Conservation (phyloP, 2,113 vertebrate genomes). For the Anguilla japonica region DNA sequence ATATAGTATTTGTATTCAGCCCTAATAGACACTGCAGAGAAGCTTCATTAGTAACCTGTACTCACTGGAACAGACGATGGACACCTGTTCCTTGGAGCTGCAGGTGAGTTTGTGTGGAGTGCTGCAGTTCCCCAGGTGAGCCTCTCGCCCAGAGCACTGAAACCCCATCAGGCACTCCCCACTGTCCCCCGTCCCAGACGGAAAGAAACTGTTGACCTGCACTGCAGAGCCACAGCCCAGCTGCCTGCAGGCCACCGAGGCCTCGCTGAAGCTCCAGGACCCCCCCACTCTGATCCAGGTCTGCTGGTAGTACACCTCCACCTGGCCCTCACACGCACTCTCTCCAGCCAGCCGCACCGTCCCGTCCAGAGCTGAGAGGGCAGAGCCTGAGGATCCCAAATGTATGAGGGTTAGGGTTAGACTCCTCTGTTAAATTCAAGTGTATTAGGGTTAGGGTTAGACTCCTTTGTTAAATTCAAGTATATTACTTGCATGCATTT, state of each 20-base stretch:
- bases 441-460: too few species aligned
- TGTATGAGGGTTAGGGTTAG: too few species aligned
- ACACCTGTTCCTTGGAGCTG: background rate
- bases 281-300: constrained; percentile 20
- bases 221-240: constrained; percentile 14
- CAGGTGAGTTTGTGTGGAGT: background rate
- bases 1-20: too few species aligned
- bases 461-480: too few species aligned
- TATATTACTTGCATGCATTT: background rate
- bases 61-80: constrained; percentile 3
- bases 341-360: constrained; percentile 33
- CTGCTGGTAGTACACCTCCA: constrained; percentile 31
- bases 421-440: too few species aligned
- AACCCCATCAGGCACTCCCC: background rate
- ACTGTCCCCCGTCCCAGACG: constrained; percentile 8
- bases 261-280: constrained; percentile 12
- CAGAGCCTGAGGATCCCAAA: background rate
- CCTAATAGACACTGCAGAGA: too few species aligned
- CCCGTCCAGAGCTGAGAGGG: constrained; percentile 4
- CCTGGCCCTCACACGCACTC: constrained; percentile 35
- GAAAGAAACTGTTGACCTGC: background rate
- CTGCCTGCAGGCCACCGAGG: constrained; percentile 9
- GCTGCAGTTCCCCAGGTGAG: constrained; percentile 2
- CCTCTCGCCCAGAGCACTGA: background rate
- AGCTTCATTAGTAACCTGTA: background rate